Evolutionary conservation across 1,140 invertebrate species (phyloP), one percentile per base, ranked within the genome.

Genomic region (Antheraea mylitta): DNA sequence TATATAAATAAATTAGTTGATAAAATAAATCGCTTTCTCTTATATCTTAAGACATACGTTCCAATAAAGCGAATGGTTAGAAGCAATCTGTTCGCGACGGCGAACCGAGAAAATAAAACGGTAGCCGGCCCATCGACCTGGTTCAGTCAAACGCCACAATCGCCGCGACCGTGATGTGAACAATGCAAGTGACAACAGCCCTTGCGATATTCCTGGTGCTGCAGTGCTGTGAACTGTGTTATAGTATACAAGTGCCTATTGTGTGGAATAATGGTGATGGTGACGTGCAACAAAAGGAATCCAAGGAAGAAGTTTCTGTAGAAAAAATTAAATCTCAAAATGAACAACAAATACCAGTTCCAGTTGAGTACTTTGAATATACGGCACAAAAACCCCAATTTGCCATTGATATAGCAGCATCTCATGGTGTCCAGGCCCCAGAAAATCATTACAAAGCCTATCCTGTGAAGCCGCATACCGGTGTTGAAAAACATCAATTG

Each of bases 81-180:
- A 74, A 71, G 82, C 86, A 87, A 91, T 84, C 79, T 82, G 81
- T 71, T 77, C 78, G 82, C 80, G 71, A 85, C 81, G 81, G 73
- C 72, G 77, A 76, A 87, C 89, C 88, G 90, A 92, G 86, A 81
- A 87, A 85, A 90, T 92, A 92, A 87, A 82, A 85, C 80, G 71
- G 74, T 83, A 68, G 74, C 61, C 72, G 62, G 63, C 66, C 76
- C 72, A 60, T 75, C 74, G 79, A 71, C 74, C 79, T 71, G 85
- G 81, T 81, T 85, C 80, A 91, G 89, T 91, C 79, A 78, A 82
- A 78, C 81, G 82, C 67, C 72, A 75, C 70, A 69, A 58, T 71
- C 77, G 74, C 72, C 79, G 82, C 81, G 78, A 73, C 70, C 83
- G 84, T 85, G 83, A 89, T 89, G 86, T 85, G 77, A 82, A 88